phyloP scores from a whole-genome alignment of 2,888 invertebrate species.

The Habrosyne pyritoides region DNA sequence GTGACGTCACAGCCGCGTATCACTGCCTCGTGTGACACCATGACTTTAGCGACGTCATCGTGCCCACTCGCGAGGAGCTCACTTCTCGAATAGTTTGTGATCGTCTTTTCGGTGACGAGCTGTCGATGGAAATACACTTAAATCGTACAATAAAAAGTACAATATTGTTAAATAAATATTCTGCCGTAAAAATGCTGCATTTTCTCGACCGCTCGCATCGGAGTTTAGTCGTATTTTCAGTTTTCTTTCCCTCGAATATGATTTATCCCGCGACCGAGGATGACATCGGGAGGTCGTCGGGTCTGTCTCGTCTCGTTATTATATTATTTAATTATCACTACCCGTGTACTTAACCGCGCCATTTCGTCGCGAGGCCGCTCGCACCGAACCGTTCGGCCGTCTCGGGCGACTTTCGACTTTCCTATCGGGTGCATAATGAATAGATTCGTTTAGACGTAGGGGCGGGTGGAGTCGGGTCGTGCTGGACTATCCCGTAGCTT shows the following conservation, averaged over 20 bases:
- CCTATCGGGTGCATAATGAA: constrained; percentile 50
- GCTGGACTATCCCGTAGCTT: constrained; percentile 48
- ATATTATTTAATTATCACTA: background rate
- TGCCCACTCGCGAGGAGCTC: background rate
- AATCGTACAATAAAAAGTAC: background rate
- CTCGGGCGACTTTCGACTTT: constrained; percentile 47
- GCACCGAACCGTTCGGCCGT: constrained; percentile 30
- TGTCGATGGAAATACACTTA: background rate
- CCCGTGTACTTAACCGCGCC: background rate
- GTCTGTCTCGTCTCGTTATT: background rate
- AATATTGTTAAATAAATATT: background rate
- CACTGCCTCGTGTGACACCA: background rate
- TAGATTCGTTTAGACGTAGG: constrained; percentile 45
- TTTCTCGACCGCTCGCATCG: background rate
- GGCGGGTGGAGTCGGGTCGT: constrained; percentile 39
- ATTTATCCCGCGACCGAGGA: background rate
- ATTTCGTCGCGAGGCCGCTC: constrained; percentile 13
- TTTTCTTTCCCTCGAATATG: background rate
- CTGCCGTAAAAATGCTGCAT: background rate
- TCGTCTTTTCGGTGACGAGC: background rate
- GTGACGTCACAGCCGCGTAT: background rate
- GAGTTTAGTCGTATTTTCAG: background rate
- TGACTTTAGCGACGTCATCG: background rate
- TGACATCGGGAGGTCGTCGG: background rate
- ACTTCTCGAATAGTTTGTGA: constrained; percentile 4